Percentiles rank a stretch among this genome's conserved stretches.
Evolutionary conservation across 2,888 invertebrate species (phyloP).

Genomic region (Cantharis nigra): DNA sequence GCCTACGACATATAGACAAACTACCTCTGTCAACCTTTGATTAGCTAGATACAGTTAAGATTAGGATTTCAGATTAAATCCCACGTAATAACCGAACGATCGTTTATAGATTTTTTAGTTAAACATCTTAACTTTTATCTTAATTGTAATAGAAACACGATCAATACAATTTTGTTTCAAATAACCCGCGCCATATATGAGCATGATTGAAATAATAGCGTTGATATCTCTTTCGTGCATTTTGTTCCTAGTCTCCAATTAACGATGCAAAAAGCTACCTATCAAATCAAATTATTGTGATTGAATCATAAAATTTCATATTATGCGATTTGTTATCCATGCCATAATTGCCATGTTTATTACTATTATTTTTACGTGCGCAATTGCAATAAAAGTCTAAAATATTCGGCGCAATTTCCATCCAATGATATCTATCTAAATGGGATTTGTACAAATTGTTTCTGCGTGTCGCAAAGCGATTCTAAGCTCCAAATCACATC

Average conservation of each 20-base stretch:
- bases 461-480: constrained; percentile 30
- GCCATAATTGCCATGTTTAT: background rate
- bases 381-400: constrained; percentile 8
- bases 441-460: constrained; percentile 30
- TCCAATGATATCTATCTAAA: constrained; percentile 29
- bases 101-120: constrained; percentile 24
- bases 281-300: background rate
- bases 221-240: background rate
- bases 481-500: constrained; percentile 28
- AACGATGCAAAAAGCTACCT: background rate
- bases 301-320: background rate
- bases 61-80: constrained; percentile 36
- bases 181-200: background rate
- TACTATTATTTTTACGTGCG: background rate
- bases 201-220: background rate
- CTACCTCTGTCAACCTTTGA: constrained; percentile 21
- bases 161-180: background rate
- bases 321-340: background rate
- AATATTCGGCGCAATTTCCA: constrained; percentile 20
- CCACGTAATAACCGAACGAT: constrained; percentile 19
- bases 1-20: constrained; percentile 35
- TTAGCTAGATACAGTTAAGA: constrained; percentile 45
- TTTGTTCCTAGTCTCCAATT: background rate
- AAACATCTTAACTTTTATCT: constrained; percentile 15
- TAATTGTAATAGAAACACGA: constrained; percentile 5